Evolutionary conservation across 1,140 invertebrate species (phyloP).

Genomic region (Diprion similis): DNA sequence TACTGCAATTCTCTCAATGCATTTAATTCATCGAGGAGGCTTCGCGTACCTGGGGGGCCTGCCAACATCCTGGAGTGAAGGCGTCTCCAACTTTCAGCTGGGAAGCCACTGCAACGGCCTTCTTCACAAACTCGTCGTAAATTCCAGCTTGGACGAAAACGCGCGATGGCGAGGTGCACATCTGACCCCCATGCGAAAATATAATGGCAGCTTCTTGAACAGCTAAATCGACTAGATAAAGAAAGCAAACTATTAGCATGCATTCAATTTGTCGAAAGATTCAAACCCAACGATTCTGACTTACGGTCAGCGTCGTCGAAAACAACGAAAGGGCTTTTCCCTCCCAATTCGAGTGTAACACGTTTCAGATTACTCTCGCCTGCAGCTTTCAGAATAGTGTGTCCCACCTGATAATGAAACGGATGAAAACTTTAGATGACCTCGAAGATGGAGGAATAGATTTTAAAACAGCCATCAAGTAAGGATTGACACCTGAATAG

Average conservation of each 20-base stretch:
- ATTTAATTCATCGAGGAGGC: constrained; percentile 55
- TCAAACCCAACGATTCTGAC: constrained; percentile 27
- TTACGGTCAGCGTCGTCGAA: constrained; percentile 80
- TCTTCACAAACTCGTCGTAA: constrained; percentile 87
- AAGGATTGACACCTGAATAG: constrained; percentile 5
- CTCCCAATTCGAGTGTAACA: constrained; percentile 88
- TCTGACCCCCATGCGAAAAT: constrained; percentile 82
- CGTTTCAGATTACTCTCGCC: constrained; percentile 83
- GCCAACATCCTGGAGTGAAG: constrained; percentile 69
- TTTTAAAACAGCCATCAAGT: constrained; percentile 21
- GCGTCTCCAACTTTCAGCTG: constrained; percentile 82
- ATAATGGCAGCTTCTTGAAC: constrained; percentile 66
- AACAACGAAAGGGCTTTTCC: constrained; percentile 87
- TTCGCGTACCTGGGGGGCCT: constrained; percentile 88
- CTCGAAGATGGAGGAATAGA: neutral
- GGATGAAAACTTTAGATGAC: neutral
- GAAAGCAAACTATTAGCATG: constrained; percentile 14
- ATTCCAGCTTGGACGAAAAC: constrained; percentile 88
- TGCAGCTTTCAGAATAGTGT: constrained; percentile 77
- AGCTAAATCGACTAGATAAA: constrained; percentile 66
- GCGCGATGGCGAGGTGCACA: constrained; percentile 90
- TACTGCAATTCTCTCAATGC: neutral
- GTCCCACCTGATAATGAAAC: constrained; percentile 69
- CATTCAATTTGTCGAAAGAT: constrained; percentile 3
- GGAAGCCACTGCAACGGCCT: constrained; percentile 72